These are phyloP conservation scores for Neogobius melanostomus DNA, from an alignment of 2,113 vertebrate species.

Conservation along the genomic window DNA sequence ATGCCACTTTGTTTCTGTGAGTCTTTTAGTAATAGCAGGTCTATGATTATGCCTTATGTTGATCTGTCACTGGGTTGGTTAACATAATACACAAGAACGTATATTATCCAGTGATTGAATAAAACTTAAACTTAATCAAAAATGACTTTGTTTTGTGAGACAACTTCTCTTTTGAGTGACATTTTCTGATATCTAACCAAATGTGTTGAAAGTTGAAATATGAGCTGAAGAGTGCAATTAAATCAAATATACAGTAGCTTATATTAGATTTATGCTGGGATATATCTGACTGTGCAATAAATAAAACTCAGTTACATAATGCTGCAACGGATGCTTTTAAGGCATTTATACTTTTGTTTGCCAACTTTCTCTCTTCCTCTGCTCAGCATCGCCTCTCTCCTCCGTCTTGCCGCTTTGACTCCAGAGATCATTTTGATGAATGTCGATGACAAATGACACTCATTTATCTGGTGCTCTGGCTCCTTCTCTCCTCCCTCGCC, in stretches of 20 bases:
- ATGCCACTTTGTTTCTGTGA: too few relatives aligned
- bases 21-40: too few relatives aligned
- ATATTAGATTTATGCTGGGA: constrained; percentile 4
- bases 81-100: too few relatives aligned
- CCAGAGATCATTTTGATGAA: constrained; percentile 60
- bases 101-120: too few relatives aligned
- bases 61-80: too few relatives aligned
- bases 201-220: not conserved
- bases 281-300: not conserved
- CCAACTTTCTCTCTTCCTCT: constrained; percentile 38
- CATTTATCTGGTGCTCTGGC: constrained; percentile 58
- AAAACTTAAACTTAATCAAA: too few relatives aligned
- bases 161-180: not conserved
- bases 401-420: constrained; percentile 33
- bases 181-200: not conserved
- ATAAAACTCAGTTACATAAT: constrained; percentile 4
- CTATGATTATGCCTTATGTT: too few relatives aligned
- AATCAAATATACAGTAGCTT: not conserved
- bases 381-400: constrained; percentile 45
- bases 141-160: not conserved
- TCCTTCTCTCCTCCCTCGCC: constrained; percentile 41
- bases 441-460: constrained; percentile 54
- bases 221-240: not conserved
- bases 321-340: not conserved
- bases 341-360: constrained; percentile 16